Base-by-base conservation (phyloP, 1,140 invertebrate species). In the Pseudomyrmex flavicornis region DNA sequence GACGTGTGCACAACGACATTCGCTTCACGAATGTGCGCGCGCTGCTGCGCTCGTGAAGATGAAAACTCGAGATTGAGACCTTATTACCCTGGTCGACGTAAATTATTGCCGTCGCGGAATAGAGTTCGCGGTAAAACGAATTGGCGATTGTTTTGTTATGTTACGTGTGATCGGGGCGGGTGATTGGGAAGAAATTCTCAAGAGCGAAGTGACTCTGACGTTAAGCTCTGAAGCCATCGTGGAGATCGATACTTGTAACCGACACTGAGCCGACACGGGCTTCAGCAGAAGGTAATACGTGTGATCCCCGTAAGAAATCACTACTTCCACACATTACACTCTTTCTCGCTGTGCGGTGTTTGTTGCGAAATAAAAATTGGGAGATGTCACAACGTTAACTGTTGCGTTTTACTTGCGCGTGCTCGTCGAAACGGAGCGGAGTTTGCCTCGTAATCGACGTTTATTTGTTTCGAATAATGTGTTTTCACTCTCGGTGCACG, bases 181-280 rank as follows among this genome's bases (percentile, higher is more conserved):
- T 74, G 26, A 86, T 75, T 54, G 13, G 20, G 20, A 2, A n/a
- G 3, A 3, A 72, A 66, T 15, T 20, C 63, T 58, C 7, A 10
- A n/a, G 22, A 72, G 46, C 35, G 20, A 80, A 72, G 73, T 48
- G 26, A 46, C 63, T 35, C 48, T 65, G 58, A 87, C 74, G 13
- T 75, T 85, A 82, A 77, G 79, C 69, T 35, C 35, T 54, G 59
- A 83, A 83, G 85, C 63, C 87, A 76, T 62, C 15, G 72, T 35
- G 0, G 48, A 76, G 79, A 87, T 85, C 82, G 22, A 15, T 68
- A 59, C 48, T 83, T 65, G 79, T 72, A 83, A 87, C 58, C 74
- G 74, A 85, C 83, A 65, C 75, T 35, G 35, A 35, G 26, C 50
- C 66, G 72, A 12, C 48, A 13, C 62, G 56, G 74, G 70, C 85